Percentiles rank a stretch among this genome's conserved stretches.
Evolutionary conservation across 2,113 vertebrate species (phyloP).

Genomic region (Alethe castanea): DNA sequence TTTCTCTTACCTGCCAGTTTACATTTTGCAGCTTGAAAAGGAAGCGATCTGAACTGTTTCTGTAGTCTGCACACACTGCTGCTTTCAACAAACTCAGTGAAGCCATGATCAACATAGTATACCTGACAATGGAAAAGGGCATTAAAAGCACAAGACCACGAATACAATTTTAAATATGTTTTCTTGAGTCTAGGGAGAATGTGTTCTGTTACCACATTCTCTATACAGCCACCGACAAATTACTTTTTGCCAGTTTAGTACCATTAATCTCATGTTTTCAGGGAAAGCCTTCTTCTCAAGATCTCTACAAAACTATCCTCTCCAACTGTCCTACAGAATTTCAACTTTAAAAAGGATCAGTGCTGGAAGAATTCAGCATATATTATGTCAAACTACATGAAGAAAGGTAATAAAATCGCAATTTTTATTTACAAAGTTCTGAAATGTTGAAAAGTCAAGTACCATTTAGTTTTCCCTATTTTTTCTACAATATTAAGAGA

Average conservation of each 20-base stretch:
- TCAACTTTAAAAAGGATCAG: not conserved
- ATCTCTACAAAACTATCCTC: not conserved
- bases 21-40: slow-evolving; percentile 89
- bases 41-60: slow-evolving; percentile 79
- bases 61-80: slow-evolving; percentile 77
- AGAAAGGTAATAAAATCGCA: not conserved
- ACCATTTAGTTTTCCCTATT: not conserved
- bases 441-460: not conserved
- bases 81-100: slow-evolving; percentile 78
- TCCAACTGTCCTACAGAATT: not conserved
- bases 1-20: slow-evolving; percentile 87
- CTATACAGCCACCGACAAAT: not conserved
- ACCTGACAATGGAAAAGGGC: slow-evolving; percentile 71
- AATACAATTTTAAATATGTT: not conserved
- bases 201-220: not conserved
- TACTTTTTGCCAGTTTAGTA: not conserved
- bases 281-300: not conserved
- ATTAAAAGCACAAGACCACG: not conserved
- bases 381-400: not conserved
- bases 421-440: not conserved
- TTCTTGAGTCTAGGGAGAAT: not conserved
- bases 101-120: slow-evolving; percentile 89
- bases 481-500: not conserved
- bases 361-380: not conserved
- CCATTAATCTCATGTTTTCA: not conserved